Base-by-base conservation (phyloP, 2,888 invertebrate genomes). In the Cheilosia impressa region DNA sequence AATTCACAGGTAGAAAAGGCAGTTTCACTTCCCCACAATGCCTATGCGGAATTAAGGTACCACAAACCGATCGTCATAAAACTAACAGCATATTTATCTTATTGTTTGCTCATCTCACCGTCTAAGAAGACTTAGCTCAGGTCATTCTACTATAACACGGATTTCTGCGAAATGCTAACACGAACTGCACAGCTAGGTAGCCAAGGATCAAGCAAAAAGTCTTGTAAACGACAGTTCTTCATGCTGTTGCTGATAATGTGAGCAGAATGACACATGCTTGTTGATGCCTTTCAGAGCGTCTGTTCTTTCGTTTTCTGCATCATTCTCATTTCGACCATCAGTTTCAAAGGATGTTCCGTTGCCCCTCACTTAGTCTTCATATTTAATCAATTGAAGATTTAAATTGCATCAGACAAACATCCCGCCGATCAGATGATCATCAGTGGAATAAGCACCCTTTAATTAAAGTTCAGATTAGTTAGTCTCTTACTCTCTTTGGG, bases 401-500 rank as follows among this genome's bases (percentile, higher is more conserved):
- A 17, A 65, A 63, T 47, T 71, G 50, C 80, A 81, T 69, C 55
- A 57, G 63, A 19, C 62, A 69, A 52, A 47, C 22, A 60, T 45
- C 13, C 52, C 45, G 19, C 69, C 57, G 17, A 31, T 58, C 52
- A 47, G 38, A 69, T 38, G 22, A 27, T 58, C 47, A 80, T 43
- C 47, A 38, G 15, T 31, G 34, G 31, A 47, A 55, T 5, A 13
- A 75, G 52, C 66, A 62, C 75, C 55, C 71, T 80, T 71, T 66
- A 71, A 76, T 80, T 81, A 72, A 63, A 58, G 71, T 85, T 77
- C 76, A 85, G 85, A 76, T 80, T 76, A 80, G 80, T 80, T 76
- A 58, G 55, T 66, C 45, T 65, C 24, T 76, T 76, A 58, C 45
- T 66, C 45, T 65, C 31, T 66, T 72, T 72, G 66, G 85, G 81